Evolutionary conservation across 2,113 vertebrate species (phyloP).

Genomic region (Siphamia tubifer): DNA sequence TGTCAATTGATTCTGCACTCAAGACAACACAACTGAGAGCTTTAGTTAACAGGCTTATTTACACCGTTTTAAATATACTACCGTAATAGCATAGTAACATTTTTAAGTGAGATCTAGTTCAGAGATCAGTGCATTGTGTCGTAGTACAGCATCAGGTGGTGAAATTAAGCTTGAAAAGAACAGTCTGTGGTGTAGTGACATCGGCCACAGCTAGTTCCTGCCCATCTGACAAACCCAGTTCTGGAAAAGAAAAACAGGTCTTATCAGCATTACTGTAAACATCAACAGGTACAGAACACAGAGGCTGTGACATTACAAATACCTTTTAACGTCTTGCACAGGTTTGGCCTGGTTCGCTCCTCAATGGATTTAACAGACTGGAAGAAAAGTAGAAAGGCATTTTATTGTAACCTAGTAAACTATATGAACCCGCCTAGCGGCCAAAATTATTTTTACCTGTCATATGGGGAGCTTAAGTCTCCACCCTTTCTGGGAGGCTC

Average conservation of each 20-base stretch:
- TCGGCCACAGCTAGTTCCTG: constrained; percentile 95
- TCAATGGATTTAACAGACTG: constrained; percentile 88
- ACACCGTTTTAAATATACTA: constrained; percentile 48
- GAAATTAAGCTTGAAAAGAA: constrained; percentile 95
- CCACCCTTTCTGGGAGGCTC: no score
- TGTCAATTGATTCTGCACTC: constrained; percentile 15
- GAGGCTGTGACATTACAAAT: not conserved
- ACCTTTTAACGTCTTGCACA: constrained; percentile 97
- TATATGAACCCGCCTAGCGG: no score
- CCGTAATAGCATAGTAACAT: constrained; percentile 14
- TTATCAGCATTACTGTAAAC: not conserved
- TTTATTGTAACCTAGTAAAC: no score
- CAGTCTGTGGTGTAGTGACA: constrained; percentile 92
- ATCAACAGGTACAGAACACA: not conserved
- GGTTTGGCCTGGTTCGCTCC: constrained; percentile 93
- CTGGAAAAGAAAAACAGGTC: constrained; percentile 38
- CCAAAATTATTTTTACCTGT: no score
- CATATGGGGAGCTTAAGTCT: no score
- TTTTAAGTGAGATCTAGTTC: constrained; percentile 5
- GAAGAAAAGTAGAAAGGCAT: not conserved
- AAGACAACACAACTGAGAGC: constrained; percentile 6
- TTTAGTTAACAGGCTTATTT: constrained; percentile 36
- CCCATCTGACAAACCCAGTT: constrained; percentile 90
- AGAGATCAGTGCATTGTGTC: constrained; percentile 17
- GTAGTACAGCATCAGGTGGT: constrained; percentile 76